phyloP scores from a whole-genome alignment of 2,113 vertebrate species.

The Oophaga pumilio region DNA sequence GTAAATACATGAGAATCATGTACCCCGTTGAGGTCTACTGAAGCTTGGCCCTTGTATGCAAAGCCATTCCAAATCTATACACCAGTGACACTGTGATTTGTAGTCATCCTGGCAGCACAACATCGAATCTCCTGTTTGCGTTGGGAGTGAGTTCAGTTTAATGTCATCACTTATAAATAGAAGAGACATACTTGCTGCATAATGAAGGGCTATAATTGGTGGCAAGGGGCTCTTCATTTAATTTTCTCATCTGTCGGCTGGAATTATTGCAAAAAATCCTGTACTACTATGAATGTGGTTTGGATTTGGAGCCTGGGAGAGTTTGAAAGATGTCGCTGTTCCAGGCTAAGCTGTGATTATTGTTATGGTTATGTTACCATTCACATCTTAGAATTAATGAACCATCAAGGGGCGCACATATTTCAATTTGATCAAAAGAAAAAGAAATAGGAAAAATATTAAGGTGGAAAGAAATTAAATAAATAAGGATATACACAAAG shows the following conservation, averaged over 20 bases:
- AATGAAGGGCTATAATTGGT: conserved; percentile 60
- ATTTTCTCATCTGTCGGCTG: conserved; percentile 19
- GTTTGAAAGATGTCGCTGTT: background rate
- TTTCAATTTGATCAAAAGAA: background rate
- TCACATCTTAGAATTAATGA: background rate
- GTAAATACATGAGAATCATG: background rate
- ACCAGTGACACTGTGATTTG: conserved; percentile 8
- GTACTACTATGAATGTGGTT: background rate
- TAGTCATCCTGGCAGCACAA: conserved; percentile 3
- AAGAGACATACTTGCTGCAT: conserved; percentile 54
- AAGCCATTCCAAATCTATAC: background rate
- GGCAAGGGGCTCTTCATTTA: conserved; percentile 57
- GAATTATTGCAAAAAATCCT: conserved; percentile 7
- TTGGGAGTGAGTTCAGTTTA: conserved; percentile 60
- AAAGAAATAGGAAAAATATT: background rate
- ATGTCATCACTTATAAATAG: conserved; percentile 61
- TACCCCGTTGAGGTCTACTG: background rate
- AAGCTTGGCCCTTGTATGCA: background rate
- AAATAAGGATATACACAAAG: too few relatives aligned
- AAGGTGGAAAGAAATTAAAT: too few relatives aligned
- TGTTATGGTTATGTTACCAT: conserved; percentile 5
- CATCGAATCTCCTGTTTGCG: conserved; percentile 17
- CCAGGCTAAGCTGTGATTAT: background rate
- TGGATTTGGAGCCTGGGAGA: conserved; percentile 7
- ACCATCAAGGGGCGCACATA: background rate